Evolutionary conservation across 2,888 invertebrate species (phyloP).

Genomic region (Drosophila algonquin): DNA sequence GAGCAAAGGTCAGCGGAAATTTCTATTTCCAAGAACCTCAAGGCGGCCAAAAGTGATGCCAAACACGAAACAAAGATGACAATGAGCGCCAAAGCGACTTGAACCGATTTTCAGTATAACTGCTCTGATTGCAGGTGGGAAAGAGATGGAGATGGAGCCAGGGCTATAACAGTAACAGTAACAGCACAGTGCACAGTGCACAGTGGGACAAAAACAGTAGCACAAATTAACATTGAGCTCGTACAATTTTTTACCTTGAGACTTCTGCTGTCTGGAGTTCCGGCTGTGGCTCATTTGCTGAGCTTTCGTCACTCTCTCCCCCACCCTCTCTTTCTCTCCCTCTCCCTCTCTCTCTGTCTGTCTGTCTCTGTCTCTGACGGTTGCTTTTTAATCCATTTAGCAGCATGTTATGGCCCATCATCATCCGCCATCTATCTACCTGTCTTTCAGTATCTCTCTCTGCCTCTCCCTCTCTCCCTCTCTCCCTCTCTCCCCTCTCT

Average conservation of each 20-base stretch:
- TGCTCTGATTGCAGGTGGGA: constrained; percentile 2
- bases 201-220: neutral
- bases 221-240: constrained; percentile 19
- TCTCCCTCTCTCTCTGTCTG: neutral
- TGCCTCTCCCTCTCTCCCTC: constrained; percentile 38
- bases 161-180: neutral
- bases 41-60: constrained; percentile 1
- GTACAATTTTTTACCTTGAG: constrained; percentile 72
- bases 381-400: constrained; percentile 70
- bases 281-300: constrained; percentile 63
- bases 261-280: constrained; percentile 57
- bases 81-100: constrained; percentile 4
- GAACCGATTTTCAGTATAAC: constrained; percentile 7
- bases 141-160: neutral
- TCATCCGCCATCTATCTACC: constrained; percentile 52
- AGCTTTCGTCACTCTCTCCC: constrained; percentile 9
- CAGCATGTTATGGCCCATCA: constrained; percentile 71
- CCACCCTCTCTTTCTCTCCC: too few species aligned
- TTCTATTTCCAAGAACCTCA: constrained; percentile 35
- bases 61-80: constrained; percentile 49
- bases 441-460: constrained; percentile 35
- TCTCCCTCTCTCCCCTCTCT: constrained; percentile 39
- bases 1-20: constrained; percentile 42
- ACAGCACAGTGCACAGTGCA: neutral
- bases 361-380: constrained; percentile 21